Evolutionary conservation across 1,140 invertebrate genomes (phyloP), one percentile per base, ranked within the genome.

Genomic region (Leucophenga varia): DNA sequence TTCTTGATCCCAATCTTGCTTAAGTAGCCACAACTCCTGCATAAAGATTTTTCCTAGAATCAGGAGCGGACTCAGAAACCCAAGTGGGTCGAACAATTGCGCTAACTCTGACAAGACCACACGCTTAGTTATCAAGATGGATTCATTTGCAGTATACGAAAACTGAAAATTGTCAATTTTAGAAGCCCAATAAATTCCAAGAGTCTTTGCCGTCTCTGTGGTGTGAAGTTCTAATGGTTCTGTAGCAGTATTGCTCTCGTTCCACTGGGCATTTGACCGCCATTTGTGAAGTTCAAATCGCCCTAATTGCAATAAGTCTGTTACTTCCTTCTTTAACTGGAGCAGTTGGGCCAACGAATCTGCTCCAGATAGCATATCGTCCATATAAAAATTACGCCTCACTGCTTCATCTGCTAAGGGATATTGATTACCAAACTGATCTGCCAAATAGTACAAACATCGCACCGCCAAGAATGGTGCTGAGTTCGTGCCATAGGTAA

Each of bases 401-500:
- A 43, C n/a, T 3, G 40, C 40, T 13, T 32, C 17, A 7, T 9
- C 8, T 17, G 40, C 40, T 31, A 43, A 8, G 5, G 40, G 28
- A 32, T 32, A 43, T 5, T 16, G 22, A 16, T 32, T 10, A 17
- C 9, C 28, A 31, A 17, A 30, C 5, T 31, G 10, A 12, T 43
- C 28, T 6, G 30, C 28, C 12, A 43, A 18, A 43, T 43, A 32
- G 2, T 13, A 30, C 12, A 43, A 7, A 12, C 28, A 75, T 30
- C 21, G 49, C 53, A 22, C 55, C 17, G 14, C 54, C 50, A 5
- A 56, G 59, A 16, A 63, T 36, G 57, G 43, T 2, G 32, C 35
- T 9, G 45, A 47, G 9, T n/a, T 32, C 28, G 30, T 59, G 3
- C 72, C 67, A 48, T 59, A 68, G 0, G 74, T 75, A 2, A 77